Percentiles rank a stretch among this genome's conserved stretches.
phyloP scores from a whole-genome alignment of 2,113 vertebrate species.

The Malurus elegans region DNA sequence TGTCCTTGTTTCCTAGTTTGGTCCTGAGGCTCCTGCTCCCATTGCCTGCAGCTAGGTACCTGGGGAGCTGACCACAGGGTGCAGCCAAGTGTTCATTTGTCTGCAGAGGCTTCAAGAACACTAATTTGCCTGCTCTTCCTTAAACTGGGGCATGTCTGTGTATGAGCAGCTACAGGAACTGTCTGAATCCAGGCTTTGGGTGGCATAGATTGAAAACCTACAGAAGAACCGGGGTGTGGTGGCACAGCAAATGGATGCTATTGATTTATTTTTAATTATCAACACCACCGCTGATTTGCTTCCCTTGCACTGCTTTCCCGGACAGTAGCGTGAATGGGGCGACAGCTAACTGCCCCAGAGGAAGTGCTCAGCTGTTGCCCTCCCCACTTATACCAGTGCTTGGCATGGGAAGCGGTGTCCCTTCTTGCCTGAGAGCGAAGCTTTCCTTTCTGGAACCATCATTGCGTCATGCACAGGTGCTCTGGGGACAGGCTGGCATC shows the following conservation, averaged over 20 bases:
- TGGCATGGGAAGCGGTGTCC: neutral
- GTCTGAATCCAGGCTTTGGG: neutral
- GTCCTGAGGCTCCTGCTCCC: neutral
- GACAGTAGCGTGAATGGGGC: neutral
- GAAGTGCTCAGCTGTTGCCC: neutral
- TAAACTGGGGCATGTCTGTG: neutral
- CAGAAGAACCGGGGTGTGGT: neutral
- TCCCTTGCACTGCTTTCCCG: neutral
- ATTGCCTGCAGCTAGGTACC: neutral
- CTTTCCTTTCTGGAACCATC: neutral
- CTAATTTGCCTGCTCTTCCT: neutral
- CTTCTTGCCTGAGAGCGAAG: neutral
- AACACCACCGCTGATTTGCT: neutral
- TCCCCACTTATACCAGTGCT: neutral
- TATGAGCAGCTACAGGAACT: neutral
- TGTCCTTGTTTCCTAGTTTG: neutral
- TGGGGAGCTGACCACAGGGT: neutral
- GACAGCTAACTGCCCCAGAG: neutral
- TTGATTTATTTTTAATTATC: neutral
- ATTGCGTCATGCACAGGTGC: neutral
- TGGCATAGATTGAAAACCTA: neutral
- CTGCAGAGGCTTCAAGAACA: neutral
- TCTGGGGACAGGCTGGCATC: neutral
- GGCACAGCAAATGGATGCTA: neutral
- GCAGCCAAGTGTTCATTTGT: neutral